Conservation (phyloP, 2,797 vertebrate species). For the Craterocephalus amniculus region DNA sequence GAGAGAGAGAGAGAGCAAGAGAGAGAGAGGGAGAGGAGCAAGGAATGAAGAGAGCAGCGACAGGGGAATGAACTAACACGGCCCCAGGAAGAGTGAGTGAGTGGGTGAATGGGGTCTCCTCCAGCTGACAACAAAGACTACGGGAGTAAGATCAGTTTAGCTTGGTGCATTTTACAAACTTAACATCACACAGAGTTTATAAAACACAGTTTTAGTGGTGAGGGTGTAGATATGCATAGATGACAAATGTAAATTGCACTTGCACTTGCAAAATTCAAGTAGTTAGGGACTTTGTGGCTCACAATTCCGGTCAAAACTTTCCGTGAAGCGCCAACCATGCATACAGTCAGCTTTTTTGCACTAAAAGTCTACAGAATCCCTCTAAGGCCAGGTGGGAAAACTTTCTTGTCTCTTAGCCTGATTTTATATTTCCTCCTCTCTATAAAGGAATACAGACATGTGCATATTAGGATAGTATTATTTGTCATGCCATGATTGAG, state of each 20-base stretch:
- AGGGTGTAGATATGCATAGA: constrained; percentile 11
- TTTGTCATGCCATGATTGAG: background rate
- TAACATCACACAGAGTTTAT: constrained; percentile 33
- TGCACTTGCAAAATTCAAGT: background rate
- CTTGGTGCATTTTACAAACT: constrained; percentile 29
- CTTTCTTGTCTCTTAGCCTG: background rate
- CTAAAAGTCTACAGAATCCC: background rate
- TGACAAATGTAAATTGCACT: constrained; percentile 3
- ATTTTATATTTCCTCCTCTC: background rate
- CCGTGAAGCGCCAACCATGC: background rate
- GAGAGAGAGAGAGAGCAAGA: constrained; percentile 65
- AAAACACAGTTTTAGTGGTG: constrained; percentile 23
- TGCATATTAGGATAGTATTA: background rate
- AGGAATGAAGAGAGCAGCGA: constrained; percentile 64
- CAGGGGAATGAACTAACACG: constrained; percentile 73
- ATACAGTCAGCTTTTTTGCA: background rate
- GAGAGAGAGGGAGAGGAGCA: constrained; percentile 55
- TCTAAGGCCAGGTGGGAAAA: background rate
- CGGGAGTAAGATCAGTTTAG: constrained; percentile 38
- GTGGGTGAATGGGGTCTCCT: constrained; percentile 62
- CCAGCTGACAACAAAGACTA: constrained; percentile 52
- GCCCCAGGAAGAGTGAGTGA: constrained; percentile 75
- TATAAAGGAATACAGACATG: background rate
- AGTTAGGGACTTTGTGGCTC: background rate
- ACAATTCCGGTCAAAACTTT: background rate